Base-by-base conservation (phyloP, 2,797 vertebrate genomes). In the Urophycis tenuis region DNA sequence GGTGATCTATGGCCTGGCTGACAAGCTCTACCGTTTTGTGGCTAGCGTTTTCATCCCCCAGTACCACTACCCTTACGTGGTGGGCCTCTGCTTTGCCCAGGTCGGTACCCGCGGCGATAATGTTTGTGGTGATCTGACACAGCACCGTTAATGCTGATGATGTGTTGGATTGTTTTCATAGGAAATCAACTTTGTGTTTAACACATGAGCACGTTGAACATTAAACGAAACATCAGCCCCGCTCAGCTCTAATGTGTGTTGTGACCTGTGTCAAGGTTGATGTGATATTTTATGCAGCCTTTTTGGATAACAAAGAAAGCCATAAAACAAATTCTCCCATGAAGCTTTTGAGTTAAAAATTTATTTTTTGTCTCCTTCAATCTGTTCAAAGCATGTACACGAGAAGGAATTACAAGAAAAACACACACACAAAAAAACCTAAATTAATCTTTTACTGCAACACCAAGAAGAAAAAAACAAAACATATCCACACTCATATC, bases 81-180 rank as follows among this genome's bases (percentile, higher is more conserved):
- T 90, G 29, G 88, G 90, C 25, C 86, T 94, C 64, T 90, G 88
- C 76, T 91, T 95, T 15, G 83, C 82, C n/a, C 91, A 95, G 93
- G 94, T 95, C 72, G 72, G 87, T 84, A 34, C 11, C 79, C 64
- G 22, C 15, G 73, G 2, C 17, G 4, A 9, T 6, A 3, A 67
- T 29, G 60, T 53, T 12, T 45, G 45, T 22, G 1, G 45, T 1
- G 45, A 22, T 53, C 45, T 22, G 17, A 53, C 19, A 19, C 17
- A 19, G 7, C 39, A 67, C 25, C 3, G 60, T 11, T 29, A 9
- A 25, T 14, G 29, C 60, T 67, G 60, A 67, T 25, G 25, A 7
- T 29, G 25, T 11, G 60, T 67, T 67, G 25, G 60, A 14, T 10
- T 14, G 11, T 12, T 41, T 45, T 45, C 17, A 45, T 15, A 45